These are phyloP conservation scores for Meloidogyne hapla DNA, from an alignment of 1,140 invertebrate species.

Conservation along the genomic window DNA sequence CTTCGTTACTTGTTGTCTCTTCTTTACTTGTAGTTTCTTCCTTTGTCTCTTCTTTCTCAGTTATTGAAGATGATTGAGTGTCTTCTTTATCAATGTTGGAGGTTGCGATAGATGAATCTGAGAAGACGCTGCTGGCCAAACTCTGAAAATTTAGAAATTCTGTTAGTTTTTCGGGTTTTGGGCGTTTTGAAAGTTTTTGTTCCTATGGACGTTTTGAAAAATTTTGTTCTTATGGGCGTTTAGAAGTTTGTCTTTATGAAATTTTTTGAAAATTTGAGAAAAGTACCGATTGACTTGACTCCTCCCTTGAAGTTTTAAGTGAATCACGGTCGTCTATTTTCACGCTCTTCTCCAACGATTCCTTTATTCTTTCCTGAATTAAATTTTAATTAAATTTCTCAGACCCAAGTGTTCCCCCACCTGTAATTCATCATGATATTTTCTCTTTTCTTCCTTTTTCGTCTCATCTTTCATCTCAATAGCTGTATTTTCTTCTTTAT, in stretches of 20 bases:
- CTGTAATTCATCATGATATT: neutral
- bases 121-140: neutral
- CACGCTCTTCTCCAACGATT: neutral
- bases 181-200: too few species aligned
- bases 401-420: too few species aligned
- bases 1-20: neutral
- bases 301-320: neutral
- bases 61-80: constrained; percentile 5
- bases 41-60: neutral
- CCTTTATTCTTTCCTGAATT: neutral
- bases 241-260: too few species aligned
- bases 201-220: too few species aligned
- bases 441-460: neutral
- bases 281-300: neutral
- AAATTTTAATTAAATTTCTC: too few species aligned
- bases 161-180: too few species aligned
- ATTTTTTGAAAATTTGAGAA: neutral
- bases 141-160: neutral
- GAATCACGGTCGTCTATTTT: neutral
- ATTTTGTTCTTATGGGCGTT: too few species aligned
- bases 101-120: neutral
- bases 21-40: neutral
- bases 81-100: neutral
- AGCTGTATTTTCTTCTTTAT: neutral
- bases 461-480: neutral